Conservation (phyloP, 92 coral and sea anemone genomes). For the Diadumene lineata region DNA sequence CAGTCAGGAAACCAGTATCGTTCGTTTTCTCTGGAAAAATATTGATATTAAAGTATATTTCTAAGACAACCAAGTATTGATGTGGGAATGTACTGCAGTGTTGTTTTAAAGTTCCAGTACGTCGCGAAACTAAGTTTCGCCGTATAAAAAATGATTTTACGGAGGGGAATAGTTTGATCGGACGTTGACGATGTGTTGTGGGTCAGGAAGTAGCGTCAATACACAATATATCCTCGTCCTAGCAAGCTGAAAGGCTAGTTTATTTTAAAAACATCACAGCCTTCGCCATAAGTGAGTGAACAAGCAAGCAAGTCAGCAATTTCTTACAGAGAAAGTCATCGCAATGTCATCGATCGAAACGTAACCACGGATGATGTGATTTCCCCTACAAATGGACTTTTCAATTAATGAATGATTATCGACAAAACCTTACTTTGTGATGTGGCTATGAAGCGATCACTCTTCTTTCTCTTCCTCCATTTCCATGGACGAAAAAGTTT, state of each 20-base stretch:
- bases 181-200: no score
- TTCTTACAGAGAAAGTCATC: not conserved
- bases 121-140: not conserved
- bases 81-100: not conserved
- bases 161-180: no score
- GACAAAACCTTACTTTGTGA: constrained; percentile 79
- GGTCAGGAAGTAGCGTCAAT: constrained; percentile 12
- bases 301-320: not conserved
- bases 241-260: not conserved
- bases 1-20: not conserved
- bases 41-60: constrained; percentile 1
- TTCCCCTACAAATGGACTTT: not conserved
- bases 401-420: not conserved
- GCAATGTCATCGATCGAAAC: not conserved
- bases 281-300: not conserved
- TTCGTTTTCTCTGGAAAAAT: not conserved
- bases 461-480: constrained; percentile 96
- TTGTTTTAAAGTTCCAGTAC: not conserved
- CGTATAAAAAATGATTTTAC: not conserved
- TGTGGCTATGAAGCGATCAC: constrained; percentile 93
- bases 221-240: not conserved
- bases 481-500: constrained; percentile 96
- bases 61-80: not conserved
- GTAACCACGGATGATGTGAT: not conserved
- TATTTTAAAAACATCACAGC: not conserved